These are phyloP conservation scores for Lycorma delicatula DNA, from an alignment of 1,140 invertebrate genomes.

Conservation along the genomic window DNA sequence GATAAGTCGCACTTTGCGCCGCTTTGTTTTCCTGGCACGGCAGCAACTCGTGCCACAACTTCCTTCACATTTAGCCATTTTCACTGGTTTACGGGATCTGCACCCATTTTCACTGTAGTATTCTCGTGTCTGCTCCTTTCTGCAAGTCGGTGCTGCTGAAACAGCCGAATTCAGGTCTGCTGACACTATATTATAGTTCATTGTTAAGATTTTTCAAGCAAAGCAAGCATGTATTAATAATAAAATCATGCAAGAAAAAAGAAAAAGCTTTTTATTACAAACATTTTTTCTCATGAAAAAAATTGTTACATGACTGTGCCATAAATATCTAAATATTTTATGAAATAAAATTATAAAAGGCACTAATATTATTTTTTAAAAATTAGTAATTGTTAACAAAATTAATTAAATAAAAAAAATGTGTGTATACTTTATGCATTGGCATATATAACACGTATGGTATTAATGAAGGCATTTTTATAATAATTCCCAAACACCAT, in stretches of 20 bases:
- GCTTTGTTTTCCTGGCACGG: constrained; percentile 78
- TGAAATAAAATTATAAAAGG: no score
- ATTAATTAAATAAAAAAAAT: no score
- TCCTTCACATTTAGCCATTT: constrained; percentile 76
- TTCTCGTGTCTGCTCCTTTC: constrained; percentile 81
- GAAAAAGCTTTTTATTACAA: background rate
- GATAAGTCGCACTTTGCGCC: constrained; percentile 84
- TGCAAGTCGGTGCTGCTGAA: constrained; percentile 60
- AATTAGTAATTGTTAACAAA: no score
- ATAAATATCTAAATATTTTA: no score
- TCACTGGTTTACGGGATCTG: constrained; percentile 76
- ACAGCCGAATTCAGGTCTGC: constrained; percentile 3
- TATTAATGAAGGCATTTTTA: no score
- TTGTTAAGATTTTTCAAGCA: background rate
- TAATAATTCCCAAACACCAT: no score
- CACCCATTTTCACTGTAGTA: constrained; percentile 85
- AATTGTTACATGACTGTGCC: no score
- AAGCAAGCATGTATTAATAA: no score
- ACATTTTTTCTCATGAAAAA: no score
- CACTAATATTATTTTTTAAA: no score
- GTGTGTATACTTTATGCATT: no score
- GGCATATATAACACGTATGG: no score
- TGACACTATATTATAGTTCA: background rate
- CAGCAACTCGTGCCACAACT: constrained; percentile 69
- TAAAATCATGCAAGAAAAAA: background rate